Conservation (phyloP, 2,113 vertebrate species). For the Struthidea cinerea region DNA sequence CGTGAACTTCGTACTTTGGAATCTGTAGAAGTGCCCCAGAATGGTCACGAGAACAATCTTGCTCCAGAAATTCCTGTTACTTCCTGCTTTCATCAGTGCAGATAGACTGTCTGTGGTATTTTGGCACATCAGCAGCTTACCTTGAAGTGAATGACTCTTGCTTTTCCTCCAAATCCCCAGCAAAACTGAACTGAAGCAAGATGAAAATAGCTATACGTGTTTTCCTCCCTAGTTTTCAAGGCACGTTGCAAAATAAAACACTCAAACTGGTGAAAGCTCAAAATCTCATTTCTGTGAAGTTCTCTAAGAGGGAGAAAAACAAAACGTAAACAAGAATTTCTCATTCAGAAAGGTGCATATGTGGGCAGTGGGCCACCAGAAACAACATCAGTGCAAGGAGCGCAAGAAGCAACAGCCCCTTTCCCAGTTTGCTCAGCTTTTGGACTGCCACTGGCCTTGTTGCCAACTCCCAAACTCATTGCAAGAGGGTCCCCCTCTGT, state of each 20-base stretch:
- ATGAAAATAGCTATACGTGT: not conserved
- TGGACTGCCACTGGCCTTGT: not conserved
- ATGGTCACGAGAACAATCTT: not conserved
- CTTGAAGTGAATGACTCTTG: not conserved
- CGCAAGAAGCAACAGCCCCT: not conserved
- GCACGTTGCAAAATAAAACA: not conserved
- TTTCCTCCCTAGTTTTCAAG: not conserved
- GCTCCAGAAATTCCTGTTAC: not conserved
- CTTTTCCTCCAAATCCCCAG: not conserved
- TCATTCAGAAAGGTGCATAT: rapidly evolving
- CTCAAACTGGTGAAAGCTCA: not conserved
- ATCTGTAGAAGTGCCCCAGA: not conserved
- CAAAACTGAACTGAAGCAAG: not conserved
- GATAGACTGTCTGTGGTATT: not conserved
- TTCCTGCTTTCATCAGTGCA: not conserved
- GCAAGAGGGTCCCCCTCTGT: not conserved
- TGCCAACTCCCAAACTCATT: not conserved
- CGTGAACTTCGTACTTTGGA: not conserved
- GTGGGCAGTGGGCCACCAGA: not conserved
- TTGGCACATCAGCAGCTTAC: not conserved
- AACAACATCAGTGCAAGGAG: not conserved
- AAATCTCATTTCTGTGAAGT: not conserved
- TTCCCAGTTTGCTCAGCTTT: not conserved
- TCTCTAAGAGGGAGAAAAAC: not conserved
- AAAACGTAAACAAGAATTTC: not conserved